Base-by-base conservation (phyloP, 2,797 vertebrate genomes). In the Graptemys geographica region DNA sequence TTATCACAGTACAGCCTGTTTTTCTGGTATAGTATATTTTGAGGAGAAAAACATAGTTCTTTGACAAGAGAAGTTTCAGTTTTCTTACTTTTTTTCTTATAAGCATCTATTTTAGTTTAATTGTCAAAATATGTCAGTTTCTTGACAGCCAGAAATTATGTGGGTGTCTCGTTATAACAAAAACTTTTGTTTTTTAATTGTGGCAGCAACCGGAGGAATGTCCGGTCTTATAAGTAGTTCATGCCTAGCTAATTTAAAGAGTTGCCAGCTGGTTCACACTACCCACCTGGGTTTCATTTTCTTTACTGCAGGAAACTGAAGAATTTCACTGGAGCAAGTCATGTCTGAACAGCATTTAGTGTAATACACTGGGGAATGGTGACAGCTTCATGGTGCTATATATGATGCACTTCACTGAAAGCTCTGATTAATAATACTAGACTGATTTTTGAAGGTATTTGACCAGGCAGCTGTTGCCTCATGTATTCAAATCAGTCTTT, bases 71-170 rank as follows among this genome's bases (percentile, higher is more conserved):
- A 96, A 96, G 41, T 86, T 96, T 37, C 19, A 81, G 3, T 52
- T 90, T 95, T 92, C 41, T 79, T 94, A 65, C 41, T 93, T 84
- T 90, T 94, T 78, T 88, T n/a, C 25, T 44, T 89, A 11, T 89
- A 96, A 93, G 8, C 37, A 89, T 80, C 55, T 90, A 81, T 93
- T 97, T 96, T 95, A 93, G 83, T 41, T 90, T 95, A 96, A 91
- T 79, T 97, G 87, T 96, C 90, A 98, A 97, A 95, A 96, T 91
- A 90, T 81, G 85, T 53, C 91, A 91, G n/a, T 97, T 83, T 95
- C 47, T 56, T 89, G 92, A 91, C 80, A 96, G 52, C 9, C 62
- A 90, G 49, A 93, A 95, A 96, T 96, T 95, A 93, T 59, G 86
- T 89, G 91, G 80, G 88, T 62, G 56, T 84, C 80, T 93, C 47